A percentile compares a stretch with the other conserved stretches of the same genome.
Evolutionary conservation across 2,888 invertebrate genomes (phyloP).

Genomic region (Nomada fabriciana): DNA sequence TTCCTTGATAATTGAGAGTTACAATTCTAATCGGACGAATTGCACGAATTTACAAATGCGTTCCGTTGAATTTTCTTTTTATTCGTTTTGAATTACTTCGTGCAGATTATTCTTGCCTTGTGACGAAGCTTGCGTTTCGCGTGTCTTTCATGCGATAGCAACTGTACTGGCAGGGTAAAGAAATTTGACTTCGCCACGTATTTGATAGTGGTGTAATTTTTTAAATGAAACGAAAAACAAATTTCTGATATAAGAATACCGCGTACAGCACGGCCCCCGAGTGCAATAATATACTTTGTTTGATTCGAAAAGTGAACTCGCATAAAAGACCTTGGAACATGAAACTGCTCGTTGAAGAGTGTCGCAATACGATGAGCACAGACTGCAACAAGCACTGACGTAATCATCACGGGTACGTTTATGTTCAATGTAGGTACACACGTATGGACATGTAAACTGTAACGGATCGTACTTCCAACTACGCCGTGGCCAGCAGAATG

Average conservation of each 20-base stretch:
- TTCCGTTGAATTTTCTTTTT: background rate
- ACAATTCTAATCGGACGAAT: too few relatives aligned
- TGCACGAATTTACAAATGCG: background rate
- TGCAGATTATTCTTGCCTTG: background rate
- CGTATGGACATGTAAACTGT: slow-evolving; percentile 35
- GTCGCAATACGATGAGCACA: slow-evolving; percentile 71
- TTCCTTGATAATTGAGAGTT: too few relatives aligned
- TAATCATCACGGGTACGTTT: slow-evolving; percentile 64
- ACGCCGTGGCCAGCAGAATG: background rate
- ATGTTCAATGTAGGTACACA: slow-evolving; percentile 27
- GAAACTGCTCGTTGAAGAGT: slow-evolving; percentile 63
- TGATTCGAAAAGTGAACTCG: slow-evolving; percentile 51
- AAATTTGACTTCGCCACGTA: slow-evolving; percentile 7
- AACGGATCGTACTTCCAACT: slow-evolving; percentile 26
- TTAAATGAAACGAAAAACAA: slow-evolving; percentile 12
- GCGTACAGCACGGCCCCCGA: slow-evolving; percentile 9
- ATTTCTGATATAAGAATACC: slow-evolving; percentile 19
- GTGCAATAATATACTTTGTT: slow-evolving; percentile 46
- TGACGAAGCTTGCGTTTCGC: background rate
- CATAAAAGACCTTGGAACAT: slow-evolving; percentile 67
- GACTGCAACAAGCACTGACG: slow-evolving; percentile 69
- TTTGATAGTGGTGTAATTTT: slow-evolving; percentile 21
- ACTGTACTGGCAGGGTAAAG: background rate
- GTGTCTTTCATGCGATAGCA: slow-evolving; percentile 15
- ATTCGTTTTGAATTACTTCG: background rate